Evolutionary conservation across 2,113 vertebrate species (phyloP), one percentile per base, ranked within the genome.

Genomic region (Okapia johnstoni): DNA sequence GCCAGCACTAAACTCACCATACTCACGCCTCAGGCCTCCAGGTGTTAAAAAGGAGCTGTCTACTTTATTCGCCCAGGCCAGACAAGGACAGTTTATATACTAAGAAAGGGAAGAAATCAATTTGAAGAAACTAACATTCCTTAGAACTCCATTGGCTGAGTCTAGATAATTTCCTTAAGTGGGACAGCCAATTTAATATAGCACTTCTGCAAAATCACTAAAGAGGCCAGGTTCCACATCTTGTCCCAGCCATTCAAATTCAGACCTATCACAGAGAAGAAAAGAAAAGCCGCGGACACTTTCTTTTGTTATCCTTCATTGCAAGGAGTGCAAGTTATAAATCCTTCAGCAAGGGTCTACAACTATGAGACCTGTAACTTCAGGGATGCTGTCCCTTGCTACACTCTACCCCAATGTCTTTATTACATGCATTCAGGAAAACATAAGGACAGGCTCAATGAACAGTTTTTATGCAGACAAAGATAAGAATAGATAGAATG

Each of bases 401-500:
- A 97, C n/a, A 57, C 46, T 52, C 6, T 43, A 70, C 36, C 15
- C 52, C 61, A 89, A 87, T 33, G 40, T 92, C 92, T n/a, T 73
- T 15, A 91, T 55, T 85, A 17, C 46, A 96, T 23, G 5, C 43
- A 63, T 55, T 92, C 52, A 26, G 60, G 43, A 63, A 94, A 94
- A 93, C 66, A 54, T 48, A 84, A 80, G 10, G 92, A 88, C 63
- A 81, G 25, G 36, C 26, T 84, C 77, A 80, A 54, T 40, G 26
- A 92, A 83, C 36, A 63, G 40, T 58, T 88, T 84, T 92, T 76
- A 50, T 43, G 76, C 52, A 94, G 92, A 95, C 85, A 91, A 97
- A 91, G n/a, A 43, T 43, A 92, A 96, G 61, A 96, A 94, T 54
- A 95, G 61, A 87, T 2, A 77, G 33, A 63, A 83, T 4, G 9